Base-by-base conservation (phyloP, 1,140 invertebrate species). In the Drosophila varians region DNA sequence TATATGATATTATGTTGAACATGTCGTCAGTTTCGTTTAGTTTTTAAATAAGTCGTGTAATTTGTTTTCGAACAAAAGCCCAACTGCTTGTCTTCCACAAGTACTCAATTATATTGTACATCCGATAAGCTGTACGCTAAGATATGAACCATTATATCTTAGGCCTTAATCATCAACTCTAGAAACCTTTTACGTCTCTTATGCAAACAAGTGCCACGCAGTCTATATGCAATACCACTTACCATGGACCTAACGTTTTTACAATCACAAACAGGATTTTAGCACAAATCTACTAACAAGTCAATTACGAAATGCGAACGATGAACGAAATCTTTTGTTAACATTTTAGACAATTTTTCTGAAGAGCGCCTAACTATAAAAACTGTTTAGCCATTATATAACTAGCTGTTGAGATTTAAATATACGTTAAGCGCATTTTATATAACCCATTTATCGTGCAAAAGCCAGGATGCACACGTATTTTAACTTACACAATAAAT, bases 1-100 rank as follows among this genome's bases (percentile, higher is more conserved):
- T 56, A 52, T 80, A 84, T 84, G 80, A 87, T 84, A 84, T 84
- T 86, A 84, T 84, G 80, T 84, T 84, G 80, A 84, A 86, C 80
- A 84, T 86, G 66, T 76, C 77, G 65, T 84, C 80, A 84, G 76
- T 84, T 76, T 61, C 19, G 51, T 75, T 71, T 75, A 68, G 61
- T 55, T 43, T 55, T 43, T 49, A 48, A 11, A 28, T 45, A 43
- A 47, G 21, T 55, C 23, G 48, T 58, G 43, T 58, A 57, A 53
- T 71, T 65, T 66, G 74, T 75, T 74, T 64, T 31, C 42, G 43
- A 60, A 65, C 54, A 65, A 48, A 60, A 36, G 34, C 52, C 40
- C 58, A 28, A 40, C 31, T 71, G n/a, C 80, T 84, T 86, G 80
- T 86, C 80, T 84, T 84, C 75, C 80, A 47, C 80, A 84, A 84